Evolutionary conservation across 1,140 invertebrate genomes (phyloP).

Genomic region (Armadillidium nasatum): DNA sequence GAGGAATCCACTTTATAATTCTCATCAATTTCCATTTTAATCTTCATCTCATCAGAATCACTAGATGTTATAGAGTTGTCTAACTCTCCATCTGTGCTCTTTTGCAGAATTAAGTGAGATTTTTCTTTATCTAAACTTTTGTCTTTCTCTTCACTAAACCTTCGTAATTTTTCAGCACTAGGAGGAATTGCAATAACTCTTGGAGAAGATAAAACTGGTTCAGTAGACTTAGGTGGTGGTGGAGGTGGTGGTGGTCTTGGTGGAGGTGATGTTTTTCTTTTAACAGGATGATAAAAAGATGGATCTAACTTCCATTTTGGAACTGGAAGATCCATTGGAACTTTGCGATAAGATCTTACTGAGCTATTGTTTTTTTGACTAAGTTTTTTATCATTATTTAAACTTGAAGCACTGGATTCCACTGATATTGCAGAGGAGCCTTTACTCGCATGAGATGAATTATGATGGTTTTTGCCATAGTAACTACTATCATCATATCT

Average conservation of each 20-base stretch:
- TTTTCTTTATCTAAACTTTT: conserved; percentile 25
- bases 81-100: conserved; percentile 19
- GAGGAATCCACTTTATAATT: conserved; percentile 14
- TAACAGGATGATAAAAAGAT: conserved; percentile 25
- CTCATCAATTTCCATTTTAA: conserved; percentile 31
- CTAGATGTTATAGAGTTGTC: conserved; percentile 36
- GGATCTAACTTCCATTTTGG: conserved; percentile 42
- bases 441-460: background rate
- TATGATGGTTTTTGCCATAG: background rate
- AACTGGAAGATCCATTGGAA: conserved; percentile 43
- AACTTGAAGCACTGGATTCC: conserved; percentile 17
- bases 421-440: background rate
- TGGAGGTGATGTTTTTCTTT: conserved; percentile 30
- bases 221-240: conserved; percentile 18
- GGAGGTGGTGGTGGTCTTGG: conserved; percentile 28
- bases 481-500: background rate
- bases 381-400: conserved; percentile 14
- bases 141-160: conserved; percentile 41
- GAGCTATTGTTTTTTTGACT: conserved; percentile 24
- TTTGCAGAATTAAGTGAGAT: conserved; percentile 21
- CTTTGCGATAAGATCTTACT: conserved; percentile 26
- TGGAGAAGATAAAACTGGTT: conserved; percentile 24
- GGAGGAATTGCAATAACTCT: conserved; percentile 39
- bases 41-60: conserved; percentile 38
- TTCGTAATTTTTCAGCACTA: conserved; percentile 38